Evolutionary conservation across 2,113 vertebrate species (phyloP), one percentile per base, ranked within the genome.

Genomic region (Tichodroma muraria): DNA sequence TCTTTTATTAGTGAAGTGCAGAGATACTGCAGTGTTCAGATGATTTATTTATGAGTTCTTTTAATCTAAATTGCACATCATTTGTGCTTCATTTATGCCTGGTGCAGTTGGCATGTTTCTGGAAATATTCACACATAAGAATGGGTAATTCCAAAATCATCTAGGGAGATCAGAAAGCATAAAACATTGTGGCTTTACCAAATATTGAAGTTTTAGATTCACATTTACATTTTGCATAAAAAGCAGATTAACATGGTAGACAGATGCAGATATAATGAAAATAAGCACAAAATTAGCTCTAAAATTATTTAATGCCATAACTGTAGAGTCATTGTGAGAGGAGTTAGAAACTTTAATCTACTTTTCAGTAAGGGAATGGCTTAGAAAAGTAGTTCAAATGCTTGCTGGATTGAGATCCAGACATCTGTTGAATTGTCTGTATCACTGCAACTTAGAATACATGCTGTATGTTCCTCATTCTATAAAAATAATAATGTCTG

Each of bases 101-200:
- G 24, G 13, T 83, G 38, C 16, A 70, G 64, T 73, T 93, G 72
- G 33, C 76, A 76, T 79, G 17, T 88, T 53, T 73, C 37, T 88
- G 66, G 33, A 96, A 82, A 89, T 66, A 92, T 71, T 91, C 70
- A 56, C 13, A 66, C 8, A 45, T 42, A 59, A 84, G 33, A 92
- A 75, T 25, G 22, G 17, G 31, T 60, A 78, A 71, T 88, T 96
- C 33, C 13, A 82, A 80, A 85, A 80, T 70, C 63, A 76, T 47
- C 40, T 68, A 71, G 42, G 23, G 30, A 96, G 81, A 96, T 96
- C 79, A 93, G 90, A 95, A 91, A 90, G 88, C 92, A 94, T 96
- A 82, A 91, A 96, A 93, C 21, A 94, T 95, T 57, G 49, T 50
- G 54, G 6, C 22, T 65, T 93, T 85, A 83, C 37, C 49, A 88